Evolutionary conservation across 2,797 vertebrate species (phyloP), one percentile per base, ranked within the genome.

Genomic region (Paedocypris micromegethes): DNA sequence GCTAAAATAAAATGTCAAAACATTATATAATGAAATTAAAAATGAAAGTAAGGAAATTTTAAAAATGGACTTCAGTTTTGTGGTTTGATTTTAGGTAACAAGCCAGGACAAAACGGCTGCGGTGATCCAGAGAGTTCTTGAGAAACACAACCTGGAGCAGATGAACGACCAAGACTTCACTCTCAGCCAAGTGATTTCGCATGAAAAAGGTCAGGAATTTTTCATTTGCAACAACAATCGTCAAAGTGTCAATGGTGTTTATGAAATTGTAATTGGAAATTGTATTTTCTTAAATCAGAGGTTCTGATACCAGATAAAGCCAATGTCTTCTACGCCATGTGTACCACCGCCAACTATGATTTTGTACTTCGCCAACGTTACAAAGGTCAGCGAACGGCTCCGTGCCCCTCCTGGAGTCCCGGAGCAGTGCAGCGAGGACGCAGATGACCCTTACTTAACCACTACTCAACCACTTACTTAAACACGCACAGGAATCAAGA

Each of bases 321-420:
- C 79, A 96, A 96, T 0, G 92, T 93, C 0, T 96, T 93, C 86
- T 96, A 96, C 3, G 93, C 93, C n/a, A 95, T 96, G 94, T 91
- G 87, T 73, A 91, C 93, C 38, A 79, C 86, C 0, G 83, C 83
- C 77, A 89, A 92, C 57, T 90, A 91, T 4, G 90, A 95, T 86
- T 95, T 96, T 66, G 77, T 93, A 60, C 83, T 96, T 41, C 86
- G 89, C 5, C 86, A 70, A 69, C 91, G 86, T 76, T 86, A 83
- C 80, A 81, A 72, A 57, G 75, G 45, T 64, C 78, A 80, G n/a
- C n/a, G 76, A 9, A 81, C 72, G 58, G 65, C 64, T 5, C 39
- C 77, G 0, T 66, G 78, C 61, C 73, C 77, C 3, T 66, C 80
- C 2, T 81, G 80, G 57, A 88, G 87, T 50, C 83, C 84, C 0